A percentile compares a stretch with the other conserved stretches of the same genome.
These are phyloP conservation scores for Galemys pyrenaicus DNA, from an alignment of 2,113 vertebrate genomes.

Conservation along the genomic window DNA sequence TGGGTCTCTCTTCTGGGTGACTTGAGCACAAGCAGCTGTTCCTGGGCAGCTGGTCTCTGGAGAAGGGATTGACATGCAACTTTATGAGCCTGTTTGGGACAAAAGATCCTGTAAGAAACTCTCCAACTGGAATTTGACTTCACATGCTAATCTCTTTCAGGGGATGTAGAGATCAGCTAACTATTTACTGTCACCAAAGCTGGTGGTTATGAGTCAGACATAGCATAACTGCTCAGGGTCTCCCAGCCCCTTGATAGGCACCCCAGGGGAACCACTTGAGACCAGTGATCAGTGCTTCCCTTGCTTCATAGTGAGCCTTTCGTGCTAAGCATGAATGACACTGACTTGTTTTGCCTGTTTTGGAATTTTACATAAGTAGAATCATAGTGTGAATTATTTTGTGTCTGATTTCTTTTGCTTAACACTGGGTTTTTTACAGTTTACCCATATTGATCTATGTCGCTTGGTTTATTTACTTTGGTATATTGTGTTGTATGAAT, in stretches of 20 bases:
- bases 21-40: neutral
- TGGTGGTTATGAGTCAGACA: neutral
- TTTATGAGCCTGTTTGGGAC: neutral
- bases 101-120: neutral
- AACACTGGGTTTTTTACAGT: neutral
- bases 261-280: neutral
- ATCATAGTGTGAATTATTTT: constrained; percentile 4
- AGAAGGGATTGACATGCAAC: neutral
- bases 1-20: neutral
- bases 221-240: neutral
- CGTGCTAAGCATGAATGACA: constrained; percentile 4
- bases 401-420: constrained; percentile 9
- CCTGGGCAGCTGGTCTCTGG: neutral
- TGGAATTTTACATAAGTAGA: neutral
- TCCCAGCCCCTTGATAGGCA: neutral
- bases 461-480: constrained; percentile 34
- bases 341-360: neutral
- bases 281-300: neutral
- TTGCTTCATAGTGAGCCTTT: neutral
- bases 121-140: constrained; percentile 41
- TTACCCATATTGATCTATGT: neutral
- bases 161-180: neutral
- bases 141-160: neutral
- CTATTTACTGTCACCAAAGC: neutral
- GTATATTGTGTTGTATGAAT: neutral